These are phyloP conservation scores for Galerucella pusilla DNA, from an alignment of 2,888 invertebrate species.

Conservation along the genomic window DNA sequence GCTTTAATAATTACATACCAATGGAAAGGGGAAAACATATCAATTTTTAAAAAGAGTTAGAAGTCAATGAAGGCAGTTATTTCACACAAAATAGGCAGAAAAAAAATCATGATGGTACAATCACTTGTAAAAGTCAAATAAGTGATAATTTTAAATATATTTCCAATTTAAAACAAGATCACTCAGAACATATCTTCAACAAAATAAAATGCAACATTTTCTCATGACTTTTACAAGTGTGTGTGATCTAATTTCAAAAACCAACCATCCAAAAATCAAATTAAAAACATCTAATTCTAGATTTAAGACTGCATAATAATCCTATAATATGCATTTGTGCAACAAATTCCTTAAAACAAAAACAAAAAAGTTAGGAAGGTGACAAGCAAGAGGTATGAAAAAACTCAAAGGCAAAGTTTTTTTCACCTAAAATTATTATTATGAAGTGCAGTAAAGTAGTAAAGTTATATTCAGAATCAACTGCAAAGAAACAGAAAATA, in stretches of 20 bases:
- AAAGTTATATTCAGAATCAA: conserved; percentile 78
- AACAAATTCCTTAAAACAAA: conserved; percentile 5
- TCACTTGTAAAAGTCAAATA: conserved; percentile 1
- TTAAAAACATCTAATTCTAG: neutral
- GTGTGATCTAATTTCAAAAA: neutral
- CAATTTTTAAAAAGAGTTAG: neutral
- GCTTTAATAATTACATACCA: conserved; percentile 1
- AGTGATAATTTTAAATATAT: neutral
- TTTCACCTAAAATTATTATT: conserved; percentile 75
- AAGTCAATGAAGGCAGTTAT: neutral
- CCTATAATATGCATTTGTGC: neutral
- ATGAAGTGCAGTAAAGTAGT: conserved; percentile 79
- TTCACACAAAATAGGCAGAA: neutral
- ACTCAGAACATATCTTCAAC: too few relatives aligned
- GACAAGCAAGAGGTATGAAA: conserved; percentile 35
- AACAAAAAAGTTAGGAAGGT: conserved; percentile 19
- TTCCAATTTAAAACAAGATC: too few relatives aligned
- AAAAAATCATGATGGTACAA: neutral
- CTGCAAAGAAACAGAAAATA: conserved; percentile 65
- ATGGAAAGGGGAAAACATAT: neutral
- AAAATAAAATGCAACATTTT: too few relatives aligned
- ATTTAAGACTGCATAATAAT: neutral
- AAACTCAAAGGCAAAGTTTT: conserved; percentile 32
- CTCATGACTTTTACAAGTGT: neutral
- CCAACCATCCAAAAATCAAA: neutral